phyloP scores from a whole-genome alignment of 1,140 invertebrate species.

The Heliconius himera region DNA sequence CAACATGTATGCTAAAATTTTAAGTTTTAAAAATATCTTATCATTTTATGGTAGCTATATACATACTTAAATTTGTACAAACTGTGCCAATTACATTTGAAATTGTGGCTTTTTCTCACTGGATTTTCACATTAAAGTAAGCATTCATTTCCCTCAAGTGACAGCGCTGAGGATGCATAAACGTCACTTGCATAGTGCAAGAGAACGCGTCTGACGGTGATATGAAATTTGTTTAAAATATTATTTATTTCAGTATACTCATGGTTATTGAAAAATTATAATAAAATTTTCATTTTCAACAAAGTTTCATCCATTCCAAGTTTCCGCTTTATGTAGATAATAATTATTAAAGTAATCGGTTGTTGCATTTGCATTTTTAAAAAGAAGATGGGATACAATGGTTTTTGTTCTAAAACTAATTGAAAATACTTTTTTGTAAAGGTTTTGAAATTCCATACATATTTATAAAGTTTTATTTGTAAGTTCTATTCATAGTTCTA shows the following conservation, averaged over 20 bases:
- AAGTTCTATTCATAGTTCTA: no score
- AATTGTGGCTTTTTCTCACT: neutral
- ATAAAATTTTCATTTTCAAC: no score
- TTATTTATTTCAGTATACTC: neutral
- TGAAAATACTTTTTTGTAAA: no score
- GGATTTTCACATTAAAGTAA: neutral
- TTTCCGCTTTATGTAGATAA: neutral
- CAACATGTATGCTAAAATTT: no score
- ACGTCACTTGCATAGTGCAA: no score
- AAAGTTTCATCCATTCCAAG: neutral
- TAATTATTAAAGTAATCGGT: neutral
- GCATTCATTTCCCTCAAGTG: neutral
- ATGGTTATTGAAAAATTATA: neutral
- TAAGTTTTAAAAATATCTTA: neutral
- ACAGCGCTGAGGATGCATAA: neutral
- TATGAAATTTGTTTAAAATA: neutral
- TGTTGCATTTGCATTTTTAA: neutral
- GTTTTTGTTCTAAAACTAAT: neutral
- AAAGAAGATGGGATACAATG: neutral
- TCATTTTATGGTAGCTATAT: neutral
- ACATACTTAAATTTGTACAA: neutral
- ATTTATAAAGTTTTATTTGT: no score
- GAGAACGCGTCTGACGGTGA: no score
- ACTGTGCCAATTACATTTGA: neutral
- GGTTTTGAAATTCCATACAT: no score